Evolutionary conservation across 2,888 invertebrate genomes (phyloP), one percentile per base, ranked within the genome.

Genomic region (Drosophila subsilvestris): DNA sequence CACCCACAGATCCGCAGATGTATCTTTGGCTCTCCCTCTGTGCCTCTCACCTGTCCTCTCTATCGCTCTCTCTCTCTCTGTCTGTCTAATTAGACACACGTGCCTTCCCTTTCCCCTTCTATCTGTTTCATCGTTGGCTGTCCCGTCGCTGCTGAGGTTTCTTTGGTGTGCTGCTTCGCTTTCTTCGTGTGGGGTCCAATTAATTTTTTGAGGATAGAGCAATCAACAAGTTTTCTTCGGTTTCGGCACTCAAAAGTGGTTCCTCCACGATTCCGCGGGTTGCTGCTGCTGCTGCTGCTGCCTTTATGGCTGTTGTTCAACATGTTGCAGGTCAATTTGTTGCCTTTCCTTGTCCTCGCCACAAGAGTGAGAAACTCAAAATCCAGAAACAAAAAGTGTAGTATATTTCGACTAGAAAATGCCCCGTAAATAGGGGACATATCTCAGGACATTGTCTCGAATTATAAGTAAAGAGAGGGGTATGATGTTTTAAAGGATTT

Each of bases 321-420:
- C 79, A 85, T 88, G 82, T 79, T 82, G 88, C 83, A 83, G 86
- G 86, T 83, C 83, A 88, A 83, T 86, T 87, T 85, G 82, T 74
- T 77, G 75, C 53, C 65, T 68, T 63, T 58, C 62, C 62, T 63
- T 43, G 62, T 73, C 76, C 79, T 79, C 81, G 63, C 59, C 54
- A 53, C 61, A 59, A 57, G 43, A 44, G 54, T 37, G 32, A 42
- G 50, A 74, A 48, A 18, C 55, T 18, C 47, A 44, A 44, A 45
- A 42, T 32, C 22, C 42, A 29, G 37, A 54, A 44, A n/a, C 51
- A 6, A n/a, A 6, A 12, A 14, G 1, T 37, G 0, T n/a, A 6
- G 37, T 2, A 2, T 37, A 37, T 37, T 37, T 37, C 37, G 37
- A 37, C 37, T 14, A 37, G 37, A 37, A 37, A 1, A 37, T 37